phyloP scores from a whole-genome alignment of 2,797 vertebrate species.

The Sitta carolinensis region DNA sequence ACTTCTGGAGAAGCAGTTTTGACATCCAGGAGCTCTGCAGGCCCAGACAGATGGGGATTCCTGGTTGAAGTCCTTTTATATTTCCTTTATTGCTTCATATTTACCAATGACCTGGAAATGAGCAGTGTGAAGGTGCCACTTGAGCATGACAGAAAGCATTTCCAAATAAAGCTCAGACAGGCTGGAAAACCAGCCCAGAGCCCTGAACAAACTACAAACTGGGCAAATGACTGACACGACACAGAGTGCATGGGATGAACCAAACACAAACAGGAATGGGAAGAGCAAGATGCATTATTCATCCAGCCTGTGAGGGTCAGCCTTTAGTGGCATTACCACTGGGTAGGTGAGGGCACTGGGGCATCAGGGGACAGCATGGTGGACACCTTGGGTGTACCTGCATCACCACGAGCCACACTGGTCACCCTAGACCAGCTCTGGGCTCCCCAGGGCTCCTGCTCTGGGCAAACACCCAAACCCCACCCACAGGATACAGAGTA shows the following conservation, averaged over 20 bases:
- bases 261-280: not conserved
- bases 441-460: not conserved
- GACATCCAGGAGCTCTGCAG: not conserved
- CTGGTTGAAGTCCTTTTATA: not conserved
- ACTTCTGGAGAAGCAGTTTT: not conserved
- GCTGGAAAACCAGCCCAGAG: not conserved
- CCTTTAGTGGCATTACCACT: accelerated
- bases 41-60: not conserved
- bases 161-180: not conserved
- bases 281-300: not conserved
- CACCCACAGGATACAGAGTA: accelerated
- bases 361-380: not conserved
- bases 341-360: not conserved
- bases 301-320: accelerated
- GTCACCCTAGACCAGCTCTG: not conserved
- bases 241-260: not conserved
- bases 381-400: not conserved
- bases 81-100: not conserved
- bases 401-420: accelerated
- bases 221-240: not conserved
- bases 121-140: not conserved
- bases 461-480: not conserved
- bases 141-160: not conserved
- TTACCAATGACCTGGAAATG: not conserved
- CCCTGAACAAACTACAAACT: not conserved